These are phyloP conservation scores for Tetramorium bicarinatum DNA, from an alignment of 2,888 invertebrate species.

Conservation along the genomic window DNA sequence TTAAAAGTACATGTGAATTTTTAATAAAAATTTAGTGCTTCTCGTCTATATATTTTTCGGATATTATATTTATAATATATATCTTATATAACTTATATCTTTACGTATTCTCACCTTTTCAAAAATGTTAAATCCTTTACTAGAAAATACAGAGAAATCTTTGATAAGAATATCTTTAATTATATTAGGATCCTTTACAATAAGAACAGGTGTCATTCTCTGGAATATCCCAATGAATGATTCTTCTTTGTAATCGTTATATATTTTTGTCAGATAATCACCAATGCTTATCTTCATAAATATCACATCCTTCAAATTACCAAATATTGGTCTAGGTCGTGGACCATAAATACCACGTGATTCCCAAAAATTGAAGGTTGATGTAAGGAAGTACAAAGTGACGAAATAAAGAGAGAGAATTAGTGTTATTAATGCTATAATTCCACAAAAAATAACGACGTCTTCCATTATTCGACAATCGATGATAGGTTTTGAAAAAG, in stretches of 20 bases:
- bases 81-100: background rate
- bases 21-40: background rate
- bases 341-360: conserved; percentile 24
- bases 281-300: background rate
- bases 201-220: background rate
- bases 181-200: conserved; percentile 22
- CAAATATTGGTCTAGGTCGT: background rate
- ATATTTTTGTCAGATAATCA: background rate
- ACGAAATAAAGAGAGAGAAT: conserved; percentile 1
- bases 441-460: no score
- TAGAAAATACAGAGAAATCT: conserved; percentile 33
- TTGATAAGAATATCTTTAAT: conserved; percentile 51
- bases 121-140: background rate
- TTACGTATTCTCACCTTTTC: background rate
- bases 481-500: no score
- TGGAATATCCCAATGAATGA: conserved; percentile 14
- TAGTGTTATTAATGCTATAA: background rate
- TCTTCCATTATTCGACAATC: background rate
- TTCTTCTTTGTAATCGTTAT: conserved; percentile 7
- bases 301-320: conserved; percentile 8
- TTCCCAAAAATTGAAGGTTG: conserved; percentile 11
- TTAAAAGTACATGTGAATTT: background rate
- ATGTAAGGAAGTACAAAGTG: conserved; percentile 1
- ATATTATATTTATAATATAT: background rate
- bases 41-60: background rate